These are phyloP conservation scores for Myiozetetes cayanensis DNA, from an alignment of 2,113 vertebrate genomes.

Conservation along the genomic window DNA sequence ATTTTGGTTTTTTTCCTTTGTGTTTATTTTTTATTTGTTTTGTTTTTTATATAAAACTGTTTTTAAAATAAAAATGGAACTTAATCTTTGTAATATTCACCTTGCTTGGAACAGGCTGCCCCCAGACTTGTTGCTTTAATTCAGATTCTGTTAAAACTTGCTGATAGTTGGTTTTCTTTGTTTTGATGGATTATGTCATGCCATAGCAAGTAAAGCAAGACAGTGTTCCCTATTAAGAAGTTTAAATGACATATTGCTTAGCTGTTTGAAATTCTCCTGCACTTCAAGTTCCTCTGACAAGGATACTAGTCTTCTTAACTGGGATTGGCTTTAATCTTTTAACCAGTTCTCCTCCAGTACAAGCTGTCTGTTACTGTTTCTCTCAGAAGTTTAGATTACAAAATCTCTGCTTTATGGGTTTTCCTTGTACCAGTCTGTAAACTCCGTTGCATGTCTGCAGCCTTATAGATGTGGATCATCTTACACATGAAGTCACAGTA, in stretches of 20 bases:
- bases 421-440: neutral
- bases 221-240: neutral
- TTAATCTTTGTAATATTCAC: neutral
- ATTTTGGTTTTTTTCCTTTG: neutral
- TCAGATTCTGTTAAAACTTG: slow-evolving; percentile 7
- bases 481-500: neutral
- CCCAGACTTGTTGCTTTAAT: neutral
- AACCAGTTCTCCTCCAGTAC: neutral
- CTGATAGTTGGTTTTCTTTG: neutral
- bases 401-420: neutral
- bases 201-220: neutral
- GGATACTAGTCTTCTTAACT: neutral
- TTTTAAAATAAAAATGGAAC: neutral
- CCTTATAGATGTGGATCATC: neutral
- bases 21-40: neutral
- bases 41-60: neutral
- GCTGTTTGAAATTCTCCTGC: neutral
- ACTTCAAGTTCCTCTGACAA: neutral
- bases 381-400: neutral
- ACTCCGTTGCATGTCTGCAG: neutral
- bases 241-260: neutral
- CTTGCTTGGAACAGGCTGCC: neutral
- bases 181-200: neutral
- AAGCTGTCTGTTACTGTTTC: neutral
- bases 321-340: neutral